A percentile compares a stretch with the other conserved stretches of the same genome.
Conservation (phyloP, 2,797 vertebrate genomes). For the Selene dorsalis region DNA sequence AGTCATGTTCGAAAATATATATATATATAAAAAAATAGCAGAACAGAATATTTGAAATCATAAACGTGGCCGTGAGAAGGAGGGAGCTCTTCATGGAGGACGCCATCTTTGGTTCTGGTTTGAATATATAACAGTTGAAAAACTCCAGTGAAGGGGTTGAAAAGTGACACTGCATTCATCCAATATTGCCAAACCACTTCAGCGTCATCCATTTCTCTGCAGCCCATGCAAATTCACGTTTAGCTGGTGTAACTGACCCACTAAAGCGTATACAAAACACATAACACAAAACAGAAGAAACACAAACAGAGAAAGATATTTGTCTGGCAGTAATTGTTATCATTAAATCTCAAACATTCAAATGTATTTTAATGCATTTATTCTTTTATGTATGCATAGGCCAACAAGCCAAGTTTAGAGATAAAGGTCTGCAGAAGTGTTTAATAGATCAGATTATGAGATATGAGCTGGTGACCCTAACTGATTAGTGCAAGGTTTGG, state of each 20-base stretch:
- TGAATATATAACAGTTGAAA: too few relatives aligned
- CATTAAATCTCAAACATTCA: too few relatives aligned
- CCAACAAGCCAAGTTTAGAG: background rate
- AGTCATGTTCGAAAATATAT: background rate
- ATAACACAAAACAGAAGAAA: background rate
- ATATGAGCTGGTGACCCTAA: slow-evolving; percentile 19
- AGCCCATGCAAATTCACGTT: background rate
- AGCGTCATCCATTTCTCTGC: background rate
- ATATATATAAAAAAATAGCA: background rate
- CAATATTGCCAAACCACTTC: too few relatives aligned
- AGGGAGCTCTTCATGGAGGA: background rate
- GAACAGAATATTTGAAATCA: background rate
- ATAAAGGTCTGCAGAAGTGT: background rate
- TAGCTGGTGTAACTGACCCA: background rate
- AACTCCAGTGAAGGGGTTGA: too few relatives aligned
- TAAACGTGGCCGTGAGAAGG: background rate
- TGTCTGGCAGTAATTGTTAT: too few relatives aligned
- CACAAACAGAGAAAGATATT: too few relatives aligned
- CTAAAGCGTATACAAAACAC: background rate
- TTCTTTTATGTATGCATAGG: background rate
- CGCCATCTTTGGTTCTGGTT: background rate
- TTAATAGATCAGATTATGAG: background rate
- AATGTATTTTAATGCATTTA: background rate
- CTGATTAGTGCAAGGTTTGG: background rate
- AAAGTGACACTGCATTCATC: too few relatives aligned